These are phyloP conservation scores for Scomber scombrus DNA, from an alignment of 2,113 vertebrate genomes.

Conservation along the genomic window DNA sequence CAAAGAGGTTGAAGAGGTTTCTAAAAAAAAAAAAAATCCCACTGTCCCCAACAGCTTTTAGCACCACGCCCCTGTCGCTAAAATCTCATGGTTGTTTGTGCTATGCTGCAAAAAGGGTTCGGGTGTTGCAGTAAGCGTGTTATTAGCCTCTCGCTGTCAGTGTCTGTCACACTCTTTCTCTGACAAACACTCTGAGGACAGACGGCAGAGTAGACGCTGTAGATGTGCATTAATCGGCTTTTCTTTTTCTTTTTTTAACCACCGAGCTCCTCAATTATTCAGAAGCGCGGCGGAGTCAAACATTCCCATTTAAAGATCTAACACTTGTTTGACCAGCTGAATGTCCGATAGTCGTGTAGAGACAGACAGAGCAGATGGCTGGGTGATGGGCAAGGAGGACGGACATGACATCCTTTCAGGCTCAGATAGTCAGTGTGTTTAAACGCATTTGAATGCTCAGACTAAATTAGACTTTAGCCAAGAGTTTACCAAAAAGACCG, in stretches of 20 bases:
- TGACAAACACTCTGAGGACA: slow-evolving; percentile 31
- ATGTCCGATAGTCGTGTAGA: slow-evolving; percentile 68
- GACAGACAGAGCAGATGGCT: slow-evolving; percentile 57
- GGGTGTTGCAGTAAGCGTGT: slow-evolving; percentile 62
- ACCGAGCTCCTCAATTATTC: slow-evolving; percentile 81
- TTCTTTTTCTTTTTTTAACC: slow-evolving; percentile 56
- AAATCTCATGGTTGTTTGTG: slow-evolving; percentile 75
- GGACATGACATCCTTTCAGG: background rate
- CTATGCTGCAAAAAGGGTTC: slow-evolving; percentile 84
- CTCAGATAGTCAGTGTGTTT: background rate
- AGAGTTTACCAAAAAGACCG: too few relatives aligned
- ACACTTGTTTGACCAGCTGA: slow-evolving; percentile 84
- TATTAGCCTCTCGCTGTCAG: slow-evolving; percentile 49
- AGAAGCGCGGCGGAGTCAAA: slow-evolving; percentile 76
- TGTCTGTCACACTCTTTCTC: slow-evolving; percentile 71
- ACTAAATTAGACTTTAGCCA: too few relatives aligned
- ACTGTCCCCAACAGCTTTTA: slow-evolving; percentile 82
- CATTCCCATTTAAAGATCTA: slow-evolving; percentile 80
- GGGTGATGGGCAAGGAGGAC: slow-evolving; percentile 17
- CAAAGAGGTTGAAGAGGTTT: slow-evolving; percentile 27
- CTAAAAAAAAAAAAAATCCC: slow-evolving; percentile 13
- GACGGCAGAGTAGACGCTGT: slow-evolving; percentile 39
- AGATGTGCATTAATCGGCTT: slow-evolving; percentile 67
- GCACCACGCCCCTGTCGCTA: slow-evolving; percentile 80
- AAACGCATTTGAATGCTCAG: background rate